Evolutionary conservation across 2,888 invertebrate species (phyloP).

Genomic region (Andricus curvator): DNA sequence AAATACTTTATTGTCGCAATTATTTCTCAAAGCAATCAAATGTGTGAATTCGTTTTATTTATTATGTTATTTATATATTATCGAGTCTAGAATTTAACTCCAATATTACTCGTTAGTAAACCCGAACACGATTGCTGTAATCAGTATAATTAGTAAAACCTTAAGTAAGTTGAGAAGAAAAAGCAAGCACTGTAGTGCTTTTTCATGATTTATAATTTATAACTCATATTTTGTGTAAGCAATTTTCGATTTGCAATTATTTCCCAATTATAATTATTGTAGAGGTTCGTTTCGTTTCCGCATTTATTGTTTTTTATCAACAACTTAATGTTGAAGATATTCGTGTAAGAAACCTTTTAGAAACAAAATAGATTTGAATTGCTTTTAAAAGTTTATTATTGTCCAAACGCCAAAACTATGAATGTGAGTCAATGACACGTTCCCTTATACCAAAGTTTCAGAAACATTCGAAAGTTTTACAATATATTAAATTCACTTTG

Average conservation of each 20-base stretch:
- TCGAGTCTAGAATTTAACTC: background rate
- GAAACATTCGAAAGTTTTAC: too few species aligned
- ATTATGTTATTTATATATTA: background rate
- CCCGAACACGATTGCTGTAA: slow-evolving; percentile 17
- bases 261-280: background rate
- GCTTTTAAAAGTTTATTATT: too few species aligned
- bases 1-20: background rate
- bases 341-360: too few species aligned
- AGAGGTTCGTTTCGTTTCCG: background rate
- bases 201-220: too few species aligned
- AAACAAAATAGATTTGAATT: too few species aligned
- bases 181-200: background rate
- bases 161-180: background rate
- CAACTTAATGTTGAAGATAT: background rate
- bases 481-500: too few species aligned
- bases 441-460: too few species aligned
- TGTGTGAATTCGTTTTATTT: background rate
- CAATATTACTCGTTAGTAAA: slow-evolving; percentile 7
- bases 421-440: too few species aligned
- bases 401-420: too few species aligned
- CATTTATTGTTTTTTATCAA: background rate
- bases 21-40: slow-evolving; percentile 13
- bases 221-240: background rate
- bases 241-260: background rate
- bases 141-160: slow-evolving; percentile 17